A percentile compares a stretch with the other conserved stretches of the same genome.
phyloP scores from a whole-genome alignment of 1,140 invertebrate species.

The Drosophila orosa region DNA sequence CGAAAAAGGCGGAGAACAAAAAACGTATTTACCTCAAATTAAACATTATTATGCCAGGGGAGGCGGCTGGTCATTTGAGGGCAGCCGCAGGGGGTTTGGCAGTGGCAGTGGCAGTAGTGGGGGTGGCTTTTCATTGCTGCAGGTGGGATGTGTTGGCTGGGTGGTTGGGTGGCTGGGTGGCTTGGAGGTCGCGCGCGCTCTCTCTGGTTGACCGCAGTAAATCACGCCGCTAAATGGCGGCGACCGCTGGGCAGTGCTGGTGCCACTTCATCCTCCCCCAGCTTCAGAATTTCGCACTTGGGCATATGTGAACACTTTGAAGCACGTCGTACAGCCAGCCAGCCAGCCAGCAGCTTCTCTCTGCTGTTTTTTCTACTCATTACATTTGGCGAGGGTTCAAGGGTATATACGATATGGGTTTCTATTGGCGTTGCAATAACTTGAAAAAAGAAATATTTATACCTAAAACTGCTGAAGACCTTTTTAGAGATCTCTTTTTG shows the following conservation, averaged over 20 bases:
- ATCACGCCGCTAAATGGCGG: constrained; percentile 81
- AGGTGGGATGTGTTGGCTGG: constrained; percentile 11
- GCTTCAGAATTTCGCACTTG: constrained; percentile 7
- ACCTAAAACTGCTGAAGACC: no score
- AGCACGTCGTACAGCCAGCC: constrained; percentile 38
- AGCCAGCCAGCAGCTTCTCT: not conserved
- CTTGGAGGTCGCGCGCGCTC: constrained; percentile 28
- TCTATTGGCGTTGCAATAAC: no score
- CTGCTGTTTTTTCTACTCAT: constrained; percentile 31
- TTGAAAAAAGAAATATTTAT: no score
- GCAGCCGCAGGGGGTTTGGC: constrained; percentile 69
- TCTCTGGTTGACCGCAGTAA: constrained; percentile 77
- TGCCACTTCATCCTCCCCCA: not conserved
- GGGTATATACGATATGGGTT: not conserved
- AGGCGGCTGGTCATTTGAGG: constrained; percentile 73
- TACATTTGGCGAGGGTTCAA: no score
- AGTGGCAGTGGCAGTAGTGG: constrained; percentile 10
- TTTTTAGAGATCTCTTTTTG: no score
- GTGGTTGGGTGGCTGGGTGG: not conserved
- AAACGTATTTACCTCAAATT: constrained; percentile 83
- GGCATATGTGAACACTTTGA: constrained; percentile 54
- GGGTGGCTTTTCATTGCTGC: constrained; percentile 9
- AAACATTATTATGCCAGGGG: constrained; percentile 79
- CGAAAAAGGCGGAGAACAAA: constrained; percentile 54
- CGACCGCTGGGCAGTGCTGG: constrained; percentile 56